phyloP scores from a whole-genome alignment of 2,113 vertebrate species.

The Trochalopteron elliotii region DNA sequence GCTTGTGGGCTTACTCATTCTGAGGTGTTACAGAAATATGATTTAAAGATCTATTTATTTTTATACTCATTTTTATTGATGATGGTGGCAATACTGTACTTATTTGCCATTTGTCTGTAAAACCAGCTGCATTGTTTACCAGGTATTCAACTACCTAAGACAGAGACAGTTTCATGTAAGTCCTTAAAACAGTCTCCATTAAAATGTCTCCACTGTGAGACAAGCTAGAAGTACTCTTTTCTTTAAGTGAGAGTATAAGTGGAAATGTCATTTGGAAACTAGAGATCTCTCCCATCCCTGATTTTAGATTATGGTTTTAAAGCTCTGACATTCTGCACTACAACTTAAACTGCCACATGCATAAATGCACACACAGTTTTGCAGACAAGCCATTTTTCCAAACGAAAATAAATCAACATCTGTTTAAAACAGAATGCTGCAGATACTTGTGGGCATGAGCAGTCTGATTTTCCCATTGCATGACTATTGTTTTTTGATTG shows the following conservation, averaged over 20 bases:
- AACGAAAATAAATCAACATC: conserved; percentile 61
- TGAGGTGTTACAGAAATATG: background rate
- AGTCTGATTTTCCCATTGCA: conserved; percentile 33
- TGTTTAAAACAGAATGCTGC: conserved; percentile 42
- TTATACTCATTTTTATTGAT: background rate
- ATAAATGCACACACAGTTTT: conserved; percentile 31
- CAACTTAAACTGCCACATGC: background rate
- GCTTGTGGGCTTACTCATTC: background rate
- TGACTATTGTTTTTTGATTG: conserved; percentile 64
- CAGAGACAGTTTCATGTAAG: background rate
- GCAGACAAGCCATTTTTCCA: conserved; percentile 30
- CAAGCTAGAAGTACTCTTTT: background rate
- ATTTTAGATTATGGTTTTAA: conserved; percentile 29
- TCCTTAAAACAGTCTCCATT: background rate
- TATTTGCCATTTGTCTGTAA: background rate
- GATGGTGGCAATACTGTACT: background rate
- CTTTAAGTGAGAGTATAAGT: background rate
- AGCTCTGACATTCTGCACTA: conserved; percentile 17
- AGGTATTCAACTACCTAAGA: background rate
- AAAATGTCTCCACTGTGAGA: background rate
- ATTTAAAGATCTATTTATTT: background rate
- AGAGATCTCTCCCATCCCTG: background rate
- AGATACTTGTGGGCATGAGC: conserved; percentile 12
- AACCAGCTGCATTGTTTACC: background rate
- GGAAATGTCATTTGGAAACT: background rate